Conservation (phyloP, 2,888 invertebrate species). For the Agrilus cyanescens region DNA sequence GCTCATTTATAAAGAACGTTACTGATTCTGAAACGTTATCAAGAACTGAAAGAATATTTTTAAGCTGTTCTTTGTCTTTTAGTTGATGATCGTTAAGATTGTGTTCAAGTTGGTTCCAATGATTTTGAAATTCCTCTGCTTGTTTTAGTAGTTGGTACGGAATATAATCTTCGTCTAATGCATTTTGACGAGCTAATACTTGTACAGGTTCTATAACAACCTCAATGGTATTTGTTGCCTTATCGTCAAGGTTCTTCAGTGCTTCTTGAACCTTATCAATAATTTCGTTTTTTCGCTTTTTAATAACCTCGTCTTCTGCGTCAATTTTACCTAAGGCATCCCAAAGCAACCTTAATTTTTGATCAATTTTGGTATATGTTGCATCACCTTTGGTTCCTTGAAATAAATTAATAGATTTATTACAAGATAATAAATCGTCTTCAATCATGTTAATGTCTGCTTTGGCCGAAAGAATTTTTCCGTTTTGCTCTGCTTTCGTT, state of each 20-base stretch:
- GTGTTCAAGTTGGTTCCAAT: conserved; percentile 9
- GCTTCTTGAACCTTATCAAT: conserved; percentile 13
- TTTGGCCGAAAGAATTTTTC: conserved; percentile 7
- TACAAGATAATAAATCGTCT: conserved; percentile 11
- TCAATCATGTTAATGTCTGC: conserved; percentile 11
- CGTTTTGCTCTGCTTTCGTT: conserved; percentile 14
- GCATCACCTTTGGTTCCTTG: conserved; percentile 7
- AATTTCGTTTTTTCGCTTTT: conserved; percentile 9
- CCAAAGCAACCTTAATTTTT: conserved; percentile 13
- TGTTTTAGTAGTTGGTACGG: conserved; percentile 6
- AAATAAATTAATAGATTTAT: conserved; percentile 8
- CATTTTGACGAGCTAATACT: background rate
- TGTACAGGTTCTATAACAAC: background rate
- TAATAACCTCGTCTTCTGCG: conserved; percentile 8
- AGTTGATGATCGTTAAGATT: background rate
- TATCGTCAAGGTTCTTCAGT: conserved; percentile 11
- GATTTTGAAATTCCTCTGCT: conserved; percentile 10
- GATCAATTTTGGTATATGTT: conserved; percentile 11
- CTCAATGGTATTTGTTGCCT: conserved; percentile 8
- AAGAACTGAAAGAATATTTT: no score
- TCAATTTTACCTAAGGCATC: conserved; percentile 12
- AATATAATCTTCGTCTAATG: background rate
- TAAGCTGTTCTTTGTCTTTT: no score
- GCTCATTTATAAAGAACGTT: no score
- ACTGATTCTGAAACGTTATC: no score